Base-by-base conservation (phyloP, 2,888 invertebrate species). In the Anaspis maculata region DNA sequence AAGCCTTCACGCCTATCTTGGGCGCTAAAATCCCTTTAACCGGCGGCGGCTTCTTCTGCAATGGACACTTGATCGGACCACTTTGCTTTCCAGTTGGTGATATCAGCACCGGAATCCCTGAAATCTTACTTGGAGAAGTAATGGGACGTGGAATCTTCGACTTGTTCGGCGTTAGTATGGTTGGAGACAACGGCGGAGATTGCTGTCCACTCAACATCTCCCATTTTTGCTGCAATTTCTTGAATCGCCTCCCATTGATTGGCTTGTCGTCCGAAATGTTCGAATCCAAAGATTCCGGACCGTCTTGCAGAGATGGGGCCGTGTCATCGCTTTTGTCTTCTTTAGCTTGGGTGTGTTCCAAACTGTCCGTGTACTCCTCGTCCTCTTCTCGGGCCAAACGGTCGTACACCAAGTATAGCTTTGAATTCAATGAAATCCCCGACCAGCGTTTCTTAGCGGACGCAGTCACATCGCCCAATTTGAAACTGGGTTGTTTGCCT, bases 201-300 rank as follows among this genome's bases (percentile, higher is more conserved):
- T 72, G 72, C 29, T 69, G 68, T 7, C 71, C 72, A 45, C 80
- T 79, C 44, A 86, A 69, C 67, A 82, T 73, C 58, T 87, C 86
- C 87, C 87, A 87, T 54, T 83, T 83, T 55, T 82, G 76, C 54
- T 85, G 85, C 37, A 87, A 65, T 42, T 80, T 73, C 13, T 79
- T 73, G 67, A 86, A 87, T 54, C 83, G 79, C 39, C 75, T 74
- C 12, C 77, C 79, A 30, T 75, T 76, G 3, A 69, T 42, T 6
- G 65, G 64, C 44, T 62, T 64, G 14, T 63, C 62, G 40, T 66
- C 65, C 1, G 58, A 57, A 15, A 55, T 34, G 31, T 61, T 61
- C 1, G 62, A 62, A 35, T 64, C 62, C 9, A 63, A 34, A 5
- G 64, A 64, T 51, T 64, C 64, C 0, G 61, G 64, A 5, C 51